These are phyloP conservation scores for Dyspetes luteomarginatus DNA, from an alignment of 2,888 invertebrate genomes.

Conservation along the genomic window DNA sequence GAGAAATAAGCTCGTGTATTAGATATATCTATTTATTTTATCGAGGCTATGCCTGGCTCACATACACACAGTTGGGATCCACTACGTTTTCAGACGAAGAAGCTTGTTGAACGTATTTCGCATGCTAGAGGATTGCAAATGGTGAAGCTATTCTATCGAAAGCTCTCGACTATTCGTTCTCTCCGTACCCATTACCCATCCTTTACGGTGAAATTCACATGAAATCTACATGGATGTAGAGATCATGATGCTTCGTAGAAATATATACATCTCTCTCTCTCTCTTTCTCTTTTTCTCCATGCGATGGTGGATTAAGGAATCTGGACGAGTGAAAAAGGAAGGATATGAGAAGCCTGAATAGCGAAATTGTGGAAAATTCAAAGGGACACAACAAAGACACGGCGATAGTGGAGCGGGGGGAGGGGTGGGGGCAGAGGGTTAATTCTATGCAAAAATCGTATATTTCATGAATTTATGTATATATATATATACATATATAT, in stretches of 20 bases:
- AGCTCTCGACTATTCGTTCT: slow-evolving; percentile 52
- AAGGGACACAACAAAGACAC: slow-evolving; percentile 37
- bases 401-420: slow-evolving; percentile 25
- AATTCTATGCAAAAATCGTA: slow-evolving; percentile 61
- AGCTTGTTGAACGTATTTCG: slow-evolving; percentile 69
- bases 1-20: no score
- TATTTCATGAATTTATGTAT: slow-evolving; percentile 52
- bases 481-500: slow-evolving; percentile 33
- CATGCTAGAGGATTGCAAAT: slow-evolving; percentile 64
- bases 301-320: slow-evolving; percentile 43
- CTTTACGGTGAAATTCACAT: slow-evolving; percentile 24
- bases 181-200: neutral
- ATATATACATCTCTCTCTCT: neutral
- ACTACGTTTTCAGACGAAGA: slow-evolving; percentile 69
- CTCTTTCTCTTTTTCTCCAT: neutral
- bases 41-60: slow-evolving; percentile 56
- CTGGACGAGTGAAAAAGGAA: slow-evolving; percentile 2
- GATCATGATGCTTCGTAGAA: slow-evolving; percentile 14
- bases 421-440: no score
- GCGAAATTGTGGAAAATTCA: slow-evolving; percentile 37
- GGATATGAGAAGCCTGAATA: slow-evolving; percentile 10
- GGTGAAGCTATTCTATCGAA: slow-evolving; percentile 54
- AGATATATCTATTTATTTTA: no score
- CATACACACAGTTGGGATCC: slow-evolving; percentile 69
- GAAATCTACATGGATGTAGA: slow-evolving; percentile 27